phyloP scores from a whole-genome alignment of 2,113 vertebrate species.

The Oreochromis aureus region DNA sequence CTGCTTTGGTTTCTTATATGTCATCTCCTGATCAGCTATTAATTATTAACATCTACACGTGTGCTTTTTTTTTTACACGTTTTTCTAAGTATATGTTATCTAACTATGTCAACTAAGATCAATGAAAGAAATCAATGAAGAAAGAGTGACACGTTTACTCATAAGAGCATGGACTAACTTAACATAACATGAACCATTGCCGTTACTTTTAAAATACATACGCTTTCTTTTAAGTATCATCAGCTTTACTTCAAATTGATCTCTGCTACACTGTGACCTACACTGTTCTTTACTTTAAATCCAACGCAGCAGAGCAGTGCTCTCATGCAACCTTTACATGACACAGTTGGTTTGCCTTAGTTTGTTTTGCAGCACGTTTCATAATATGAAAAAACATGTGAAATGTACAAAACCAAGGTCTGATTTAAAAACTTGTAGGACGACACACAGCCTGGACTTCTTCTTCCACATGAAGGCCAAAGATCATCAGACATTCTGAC shows the following conservation, averaged over 20 bases:
- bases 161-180: background rate
- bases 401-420: background rate
- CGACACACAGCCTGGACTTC: background rate
- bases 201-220: background rate
- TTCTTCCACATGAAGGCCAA: background rate
- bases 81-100: background rate
- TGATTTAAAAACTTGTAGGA: background rate
- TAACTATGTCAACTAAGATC: background rate
- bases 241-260: background rate
- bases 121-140: background rate
- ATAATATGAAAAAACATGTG: background rate
- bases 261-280: background rate
- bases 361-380: background rate
- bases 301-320: background rate
- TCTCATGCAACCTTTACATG: background rate
- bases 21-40: background rate
- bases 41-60: background rate
- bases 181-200: background rate
- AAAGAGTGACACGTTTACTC: background rate
- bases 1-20: rapidly evolving
- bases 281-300: background rate
- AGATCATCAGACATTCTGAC: background rate
- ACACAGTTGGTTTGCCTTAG: rapidly evolving
- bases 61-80: background rate
- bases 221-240: rapidly evolving